Evolutionary conservation across 2,113 vertebrate genomes (phyloP), one percentile per base, ranked within the genome.

Genomic region (Trinectes maculatus): DNA sequence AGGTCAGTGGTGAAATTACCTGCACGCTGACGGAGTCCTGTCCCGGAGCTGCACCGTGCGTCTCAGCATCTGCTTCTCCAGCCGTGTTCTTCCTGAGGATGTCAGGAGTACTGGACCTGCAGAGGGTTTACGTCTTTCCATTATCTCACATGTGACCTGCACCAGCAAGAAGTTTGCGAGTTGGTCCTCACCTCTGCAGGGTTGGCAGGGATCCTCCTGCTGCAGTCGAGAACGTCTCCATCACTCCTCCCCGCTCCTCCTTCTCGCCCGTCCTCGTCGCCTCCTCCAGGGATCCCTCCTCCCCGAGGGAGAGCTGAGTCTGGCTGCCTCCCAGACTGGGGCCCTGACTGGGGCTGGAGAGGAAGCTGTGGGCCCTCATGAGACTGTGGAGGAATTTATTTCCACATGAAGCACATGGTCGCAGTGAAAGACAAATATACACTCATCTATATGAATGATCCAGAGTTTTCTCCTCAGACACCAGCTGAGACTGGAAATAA

Each of bases 11-110:
- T n/a, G n/a, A n/a, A n/a, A n/a, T 43, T 40, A 85, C 76, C 77
- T 84, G 54, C 12, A 25, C n/a, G 0, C 0, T 28, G 54, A 59
- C 34, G 0, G n/a, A 4, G 6, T 70, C 42, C 39, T 37, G 61
- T 4, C 10, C 34, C 28, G 13, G 43, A 0, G 7, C 56, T 13
- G 25, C 1, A 6, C 43, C 67, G 4, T 46, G 58, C 0, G 2
- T 18, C 54, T 67, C 65, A 6, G 54, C 11, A 5, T 71, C 63
- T 2, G 63, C 6, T 39, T 78, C 79, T 61, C 64, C 77, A 51
- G 56, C 60, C 25, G 47, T 58, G 49, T 77, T 90, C 71, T 93
- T 92, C n/a, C 88, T 93, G 47, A 96, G 90, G 77, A 97, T 94
- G 74, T 96, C 95, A 7, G 93, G 92, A 8, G 94, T 89, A 22